Percentiles rank a stretch among this genome's conserved stretches.
phyloP scores from a whole-genome alignment of 2,888 invertebrate species.

The Zele albiditarsus region DNA sequence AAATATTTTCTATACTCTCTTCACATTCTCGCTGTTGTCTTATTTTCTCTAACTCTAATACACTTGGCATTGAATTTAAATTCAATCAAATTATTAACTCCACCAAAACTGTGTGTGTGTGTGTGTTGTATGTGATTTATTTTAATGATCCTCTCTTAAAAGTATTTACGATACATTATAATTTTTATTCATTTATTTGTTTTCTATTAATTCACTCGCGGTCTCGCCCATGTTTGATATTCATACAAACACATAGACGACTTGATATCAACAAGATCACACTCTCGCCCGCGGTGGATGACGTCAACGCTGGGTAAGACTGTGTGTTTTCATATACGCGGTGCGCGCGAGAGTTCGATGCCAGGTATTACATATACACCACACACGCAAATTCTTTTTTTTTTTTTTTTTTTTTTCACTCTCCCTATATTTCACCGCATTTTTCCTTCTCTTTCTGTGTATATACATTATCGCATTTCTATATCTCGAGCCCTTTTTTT shows the following conservation, averaged over 20 bases:
- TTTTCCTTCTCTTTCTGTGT: too few species aligned
- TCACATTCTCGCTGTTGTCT: neutral
- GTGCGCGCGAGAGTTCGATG: conserved; percentile 15
- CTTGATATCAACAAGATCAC: neutral
- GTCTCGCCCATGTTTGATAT: too few species aligned
- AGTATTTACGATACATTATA: neutral
- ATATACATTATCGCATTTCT: conserved; percentile 6
- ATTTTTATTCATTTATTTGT: neutral
- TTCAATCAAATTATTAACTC: neutral
- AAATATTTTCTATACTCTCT: neutral
- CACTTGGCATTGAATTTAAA: neutral
- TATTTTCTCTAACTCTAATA: neutral
- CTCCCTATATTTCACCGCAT: conserved; percentile 33
- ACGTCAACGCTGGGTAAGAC: conserved; percentile 26
- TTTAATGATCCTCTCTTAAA: neutral
- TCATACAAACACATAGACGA: neutral
- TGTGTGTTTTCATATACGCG: neutral
- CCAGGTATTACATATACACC: conserved; percentile 5
- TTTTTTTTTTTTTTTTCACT: conserved; percentile 47
- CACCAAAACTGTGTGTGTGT: neutral
- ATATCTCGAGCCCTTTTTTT: conserved; percentile 35
- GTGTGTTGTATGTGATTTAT: neutral
- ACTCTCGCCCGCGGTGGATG: conserved; percentile 1
- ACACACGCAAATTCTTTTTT: conserved; percentile 43
- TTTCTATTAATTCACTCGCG: too few species aligned